These are phyloP conservation scores for Scaptomyza parva DNA, from an alignment of 2,888 invertebrate genomes.

Conservation along the genomic window DNA sequence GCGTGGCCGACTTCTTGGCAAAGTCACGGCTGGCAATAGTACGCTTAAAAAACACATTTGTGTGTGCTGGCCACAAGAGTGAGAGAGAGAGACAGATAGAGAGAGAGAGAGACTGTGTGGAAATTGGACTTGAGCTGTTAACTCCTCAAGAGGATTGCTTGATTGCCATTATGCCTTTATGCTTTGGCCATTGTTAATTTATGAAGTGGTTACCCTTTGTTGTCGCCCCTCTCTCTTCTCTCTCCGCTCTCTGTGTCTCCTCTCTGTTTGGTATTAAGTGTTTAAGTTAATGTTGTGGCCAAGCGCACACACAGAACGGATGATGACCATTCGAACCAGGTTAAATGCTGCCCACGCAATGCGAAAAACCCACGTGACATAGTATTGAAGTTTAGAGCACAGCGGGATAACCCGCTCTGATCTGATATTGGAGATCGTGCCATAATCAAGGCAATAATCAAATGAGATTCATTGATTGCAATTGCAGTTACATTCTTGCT, in stretches of 20 bases:
- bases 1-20: slow-evolving; percentile 70
- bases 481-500: slow-evolving; percentile 44
- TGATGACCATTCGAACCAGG: slow-evolving; percentile 34
- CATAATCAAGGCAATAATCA: slow-evolving; percentile 8
- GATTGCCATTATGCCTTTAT: slow-evolving; percentile 65
- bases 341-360: slow-evolving; percentile 68
- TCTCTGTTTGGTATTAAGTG: too few species aligned
- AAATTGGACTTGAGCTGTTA: slow-evolving; percentile 11
- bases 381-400: slow-evolving; percentile 53
- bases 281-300: neutral
- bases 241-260: too few species aligned
- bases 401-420: slow-evolving; percentile 60
- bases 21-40: slow-evolving; percentile 72
- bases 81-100: slow-evolving; percentile 39
- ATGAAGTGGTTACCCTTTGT: slow-evolving; percentile 75
- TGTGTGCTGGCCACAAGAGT: slow-evolving; percentile 27
- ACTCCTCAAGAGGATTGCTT: slow-evolving; percentile 26
- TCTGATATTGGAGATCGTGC: slow-evolving; percentile 4
- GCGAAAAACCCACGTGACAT: slow-evolving; percentile 58
- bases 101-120: slow-evolving; percentile 47
- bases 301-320: slow-evolving; percentile 39
- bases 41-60: slow-evolving; percentile 55
- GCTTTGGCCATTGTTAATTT: slow-evolving; percentile 73
- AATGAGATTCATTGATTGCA: slow-evolving; percentile 41
- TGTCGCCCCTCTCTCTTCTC: slow-evolving; percentile 72